Conservation (phyloP, 1,140 invertebrate species). For the Homarus americanus region DNA sequence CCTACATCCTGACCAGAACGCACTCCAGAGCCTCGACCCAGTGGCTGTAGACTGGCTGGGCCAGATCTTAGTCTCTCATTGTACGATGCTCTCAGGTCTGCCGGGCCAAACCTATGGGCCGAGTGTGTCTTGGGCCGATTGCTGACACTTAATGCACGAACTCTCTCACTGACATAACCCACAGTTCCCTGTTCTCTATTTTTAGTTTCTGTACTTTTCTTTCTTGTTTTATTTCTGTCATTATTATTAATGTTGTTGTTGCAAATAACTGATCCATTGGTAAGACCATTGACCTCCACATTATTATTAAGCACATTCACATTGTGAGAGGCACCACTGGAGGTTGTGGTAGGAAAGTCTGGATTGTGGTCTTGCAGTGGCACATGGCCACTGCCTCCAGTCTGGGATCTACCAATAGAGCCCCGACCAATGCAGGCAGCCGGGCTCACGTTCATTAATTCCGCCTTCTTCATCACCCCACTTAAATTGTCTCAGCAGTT, state of each 20-base stretch:
- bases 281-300: conserved; percentile 64
- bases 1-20: conserved; percentile 59
- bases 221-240: conserved; percentile 31
- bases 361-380: conserved; percentile 25
- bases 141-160: conserved; percentile 62
- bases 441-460: conserved; percentile 57
- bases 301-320: conserved; percentile 63
- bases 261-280: conserved; percentile 32
- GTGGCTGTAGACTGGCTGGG: conserved; percentile 50
- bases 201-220: conserved; percentile 13
- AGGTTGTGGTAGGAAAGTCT: background rate
- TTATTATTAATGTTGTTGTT: conserved; percentile 47
- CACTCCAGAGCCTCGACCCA: background rate
- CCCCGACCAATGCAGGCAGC: conserved; percentile 53
- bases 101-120: conserved; percentile 73
- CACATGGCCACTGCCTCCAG: background rate
- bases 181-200: conserved; percentile 55
- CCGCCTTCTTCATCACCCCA: conserved; percentile 58
- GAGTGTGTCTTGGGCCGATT: conserved; percentile 34
- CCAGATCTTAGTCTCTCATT: conserved; percentile 74
- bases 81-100: conserved; percentile 75
- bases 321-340: background rate
- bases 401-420: conserved; percentile 37
- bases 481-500: background rate
- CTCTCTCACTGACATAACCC: conserved; percentile 67